These are phyloP conservation scores for Drosophila formosana DNA, from an alignment of 2,888 invertebrate species.

Conservation along the genomic window DNA sequence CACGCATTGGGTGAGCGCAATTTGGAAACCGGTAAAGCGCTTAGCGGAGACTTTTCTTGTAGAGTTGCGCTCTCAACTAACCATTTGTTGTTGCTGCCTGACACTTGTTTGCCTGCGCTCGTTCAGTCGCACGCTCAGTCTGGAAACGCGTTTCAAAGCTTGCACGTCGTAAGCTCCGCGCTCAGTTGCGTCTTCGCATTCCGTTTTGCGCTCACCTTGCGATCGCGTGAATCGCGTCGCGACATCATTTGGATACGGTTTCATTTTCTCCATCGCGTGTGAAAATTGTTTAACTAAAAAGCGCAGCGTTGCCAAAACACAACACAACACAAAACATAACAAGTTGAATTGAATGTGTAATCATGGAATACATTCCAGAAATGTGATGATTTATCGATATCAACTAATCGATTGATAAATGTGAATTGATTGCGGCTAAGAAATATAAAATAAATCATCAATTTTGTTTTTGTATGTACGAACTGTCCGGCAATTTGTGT, in stretches of 20 bases:
- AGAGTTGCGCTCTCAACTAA: conserved; percentile 60
- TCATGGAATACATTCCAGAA: conserved; percentile 35
- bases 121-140: conserved; percentile 64
- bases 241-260: conserved; percentile 56
- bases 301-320: conserved; percentile 46
- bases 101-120: conserved; percentile 70
- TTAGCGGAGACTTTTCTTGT: conserved; percentile 56
- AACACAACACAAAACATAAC: conserved; percentile 4
- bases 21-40: conserved; percentile 59
- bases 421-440: neutral
- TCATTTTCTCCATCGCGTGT: conserved; percentile 28
- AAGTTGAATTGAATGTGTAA: conserved; percentile 36
- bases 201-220: conserved; percentile 7
- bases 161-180: conserved; percentile 45
- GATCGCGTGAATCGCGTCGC: conserved; percentile 51
- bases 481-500: neutral
- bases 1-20: conserved; percentile 26
- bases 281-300: conserved; percentile 33
- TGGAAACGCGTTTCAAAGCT: conserved; percentile 78
- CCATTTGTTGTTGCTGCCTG: conserved; percentile 28
- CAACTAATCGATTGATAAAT: conserved; percentile 15
- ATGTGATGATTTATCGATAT: conserved; percentile 25
- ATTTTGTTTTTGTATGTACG: neutral
- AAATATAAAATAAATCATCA: neutral
- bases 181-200: conserved; percentile 20